Evolutionary conservation across 2,888 invertebrate species (phyloP), one percentile per base, ranked within the genome.

Genomic region (Bugula neritina): DNA sequence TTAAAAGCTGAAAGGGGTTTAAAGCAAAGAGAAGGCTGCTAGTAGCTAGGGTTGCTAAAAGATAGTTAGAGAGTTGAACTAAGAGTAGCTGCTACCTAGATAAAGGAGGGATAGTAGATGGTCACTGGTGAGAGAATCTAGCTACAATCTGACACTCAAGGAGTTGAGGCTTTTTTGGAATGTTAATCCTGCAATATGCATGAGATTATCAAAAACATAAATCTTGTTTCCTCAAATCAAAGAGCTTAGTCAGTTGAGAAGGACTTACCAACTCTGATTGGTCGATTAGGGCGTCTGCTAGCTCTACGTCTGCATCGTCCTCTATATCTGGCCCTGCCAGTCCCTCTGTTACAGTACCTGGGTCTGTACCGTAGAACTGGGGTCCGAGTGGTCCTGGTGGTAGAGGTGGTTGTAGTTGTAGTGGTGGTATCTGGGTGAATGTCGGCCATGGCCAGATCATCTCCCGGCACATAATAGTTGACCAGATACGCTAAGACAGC

Each of bases 381-480:
- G 43, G 43, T 43, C 17, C 10, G 5, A 5, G 43, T 43, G 17
- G 43, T 43, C 43, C n/a, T n/a, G n/a, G n/a, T n/a, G n/a, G 43
- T 17, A 43, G 43, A 10, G 5, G 43, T 43, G 43, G 43, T 43
- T 43, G 43, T 43, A 43, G 43, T 43, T 10, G 43, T 43, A 10
- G 43, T 43, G 43, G 43, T 43, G 17, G 43, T 43, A 17, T 5
- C 10, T 43, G 43, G 43, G 5, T 5, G 43, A 5, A 10, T 5
- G 43, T 43, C 43, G 5, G 17, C 10, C 5, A 17, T 5, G 17
- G 17, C 43, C 17, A 43, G 17, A 10, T 43, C 43, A 10, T 43
- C 43, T 43, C 43, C 43, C 27, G 63, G 63, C 3, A 63, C 63
- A 63, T 31, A 63, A 27, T 63, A 63, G 63, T 63, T 34, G n/a